Conservation (phyloP, 2,113 vertebrate genomes). For the Rostratula benghalensis region DNA sequence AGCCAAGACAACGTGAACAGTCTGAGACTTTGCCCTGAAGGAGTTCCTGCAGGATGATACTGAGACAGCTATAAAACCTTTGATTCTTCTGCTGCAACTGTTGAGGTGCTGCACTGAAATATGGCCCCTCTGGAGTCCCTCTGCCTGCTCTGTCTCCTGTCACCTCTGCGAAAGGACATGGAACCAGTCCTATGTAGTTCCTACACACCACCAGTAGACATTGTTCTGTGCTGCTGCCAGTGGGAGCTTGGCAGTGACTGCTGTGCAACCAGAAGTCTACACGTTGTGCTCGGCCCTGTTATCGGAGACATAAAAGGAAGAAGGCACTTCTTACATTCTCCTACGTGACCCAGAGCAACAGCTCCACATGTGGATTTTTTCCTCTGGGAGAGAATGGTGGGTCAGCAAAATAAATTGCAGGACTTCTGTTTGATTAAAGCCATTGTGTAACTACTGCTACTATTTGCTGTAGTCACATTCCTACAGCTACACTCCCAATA, state of each 20-base stretch:
- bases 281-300: not conserved
- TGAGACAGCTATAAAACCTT: not conserved
- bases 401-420: conserved; percentile 3
- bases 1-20: accelerated
- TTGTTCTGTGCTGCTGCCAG: accelerated
- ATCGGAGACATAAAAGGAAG: conserved; percentile 54
- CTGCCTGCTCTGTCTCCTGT: not conserved
- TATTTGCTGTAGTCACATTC: conserved; percentile 22
- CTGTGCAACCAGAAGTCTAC: not conserved
- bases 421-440: conserved; percentile 47
- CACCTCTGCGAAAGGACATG: not conserved
- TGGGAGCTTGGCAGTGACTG: not conserved
- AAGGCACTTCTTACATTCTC: not conserved
- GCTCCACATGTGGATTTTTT: not conserved
- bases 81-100: not conserved
- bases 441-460: conserved; percentile 14
- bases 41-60: not conserved
- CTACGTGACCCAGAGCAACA: not conserved
- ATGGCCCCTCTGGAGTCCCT: not conserved
- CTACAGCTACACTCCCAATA: not conserved
- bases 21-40: not conserved
- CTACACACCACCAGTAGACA: not conserved
- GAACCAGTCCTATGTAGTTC: not conserved
- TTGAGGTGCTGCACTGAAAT: not conserved
- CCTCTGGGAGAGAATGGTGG: not conserved